These are phyloP conservation scores for Actinernus sp. DNA, from an alignment of 92 coral and sea anemone genomes.

Conservation along the genomic window DNA sequence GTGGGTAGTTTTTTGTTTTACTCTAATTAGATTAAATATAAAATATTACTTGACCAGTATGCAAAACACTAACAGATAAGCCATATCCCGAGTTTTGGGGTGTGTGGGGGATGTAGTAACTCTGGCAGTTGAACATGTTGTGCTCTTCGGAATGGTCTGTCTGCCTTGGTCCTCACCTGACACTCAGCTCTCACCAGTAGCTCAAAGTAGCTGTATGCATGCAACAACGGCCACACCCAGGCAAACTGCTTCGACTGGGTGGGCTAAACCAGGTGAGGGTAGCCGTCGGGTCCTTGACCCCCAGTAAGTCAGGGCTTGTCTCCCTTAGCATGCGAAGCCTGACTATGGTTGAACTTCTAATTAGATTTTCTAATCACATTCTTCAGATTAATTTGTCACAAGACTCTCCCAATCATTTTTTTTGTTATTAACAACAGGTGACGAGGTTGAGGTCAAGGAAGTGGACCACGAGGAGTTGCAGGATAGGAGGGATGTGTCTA, in stretches of 20 bases:
- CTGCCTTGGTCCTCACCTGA: conserved; percentile 3
- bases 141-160: conserved; percentile 1
- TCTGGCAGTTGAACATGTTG: not conserved
- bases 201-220: not conserved
- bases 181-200: not conserved
- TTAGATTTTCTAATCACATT: too few species aligned
- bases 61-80: too few species aligned
- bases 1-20: too few species aligned
- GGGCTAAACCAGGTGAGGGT: conserved; percentile 7
- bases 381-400: too few species aligned
- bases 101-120: not conserved
- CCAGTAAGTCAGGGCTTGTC: conserved; percentile 3
- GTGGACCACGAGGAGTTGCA: too few species aligned
- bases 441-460: too few species aligned
- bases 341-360: not conserved
- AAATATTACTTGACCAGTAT: too few species aligned
- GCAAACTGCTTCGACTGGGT: not conserved
- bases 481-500: too few species aligned
- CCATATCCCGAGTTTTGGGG: not conserved
- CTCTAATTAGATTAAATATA: too few species aligned
- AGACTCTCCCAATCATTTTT: too few species aligned
- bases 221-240: conserved; percentile 4
- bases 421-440: too few species aligned
- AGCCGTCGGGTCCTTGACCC: not conserved
- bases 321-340: not conserved